These are phyloP conservation scores for Zoanthus solanderi DNA, from an alignment of 92 coral and sea anemone species.

Conservation along the genomic window DNA sequence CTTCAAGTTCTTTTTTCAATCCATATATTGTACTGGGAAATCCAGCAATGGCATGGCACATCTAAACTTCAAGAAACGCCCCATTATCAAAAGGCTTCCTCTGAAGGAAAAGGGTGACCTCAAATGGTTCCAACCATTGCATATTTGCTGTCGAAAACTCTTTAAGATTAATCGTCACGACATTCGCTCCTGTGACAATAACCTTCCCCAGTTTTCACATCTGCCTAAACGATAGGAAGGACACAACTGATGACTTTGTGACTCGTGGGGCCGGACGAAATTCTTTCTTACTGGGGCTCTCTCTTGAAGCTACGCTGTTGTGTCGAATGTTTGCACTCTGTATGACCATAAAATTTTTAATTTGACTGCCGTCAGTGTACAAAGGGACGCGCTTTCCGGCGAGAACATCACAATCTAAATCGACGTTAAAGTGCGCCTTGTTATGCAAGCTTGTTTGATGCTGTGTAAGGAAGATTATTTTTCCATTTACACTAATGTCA, in stretches of 20 bases:
- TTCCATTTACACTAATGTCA: constrained; percentile 35
- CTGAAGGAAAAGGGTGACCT: background rate
- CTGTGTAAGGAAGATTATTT: constrained; percentile 41
- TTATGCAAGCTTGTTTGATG: constrained; percentile 42
- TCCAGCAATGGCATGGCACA: constrained; percentile 50
- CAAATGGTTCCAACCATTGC: background rate
- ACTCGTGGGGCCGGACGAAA: constrained; percentile 21
- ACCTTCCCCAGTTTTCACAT: constrained; percentile 46
- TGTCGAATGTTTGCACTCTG: constrained; percentile 18
- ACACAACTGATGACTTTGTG: constrained; percentile 27
- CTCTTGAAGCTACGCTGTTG: constrained; percentile 44
- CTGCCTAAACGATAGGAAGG: constrained; percentile 25
- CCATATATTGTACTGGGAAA: constrained; percentile 61
- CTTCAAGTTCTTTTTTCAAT: constrained; percentile 43
- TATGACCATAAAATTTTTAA: constrained; percentile 32
- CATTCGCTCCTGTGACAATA: constrained; percentile 50
- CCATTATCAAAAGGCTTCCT: constrained; percentile 55
- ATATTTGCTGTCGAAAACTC: constrained; percentile 49
- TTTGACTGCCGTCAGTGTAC: constrained; percentile 50
- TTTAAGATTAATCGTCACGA: constrained; percentile 49
- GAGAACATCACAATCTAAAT: background rate
- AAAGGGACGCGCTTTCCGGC: constrained; percentile 66
- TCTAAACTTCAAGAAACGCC: constrained; percentile 60
- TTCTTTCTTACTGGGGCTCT: constrained; percentile 48
- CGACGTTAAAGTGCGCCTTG: constrained; percentile 47